Conservation (phyloP, 2,113 vertebrate species). For the Orcinus orca region DNA sequence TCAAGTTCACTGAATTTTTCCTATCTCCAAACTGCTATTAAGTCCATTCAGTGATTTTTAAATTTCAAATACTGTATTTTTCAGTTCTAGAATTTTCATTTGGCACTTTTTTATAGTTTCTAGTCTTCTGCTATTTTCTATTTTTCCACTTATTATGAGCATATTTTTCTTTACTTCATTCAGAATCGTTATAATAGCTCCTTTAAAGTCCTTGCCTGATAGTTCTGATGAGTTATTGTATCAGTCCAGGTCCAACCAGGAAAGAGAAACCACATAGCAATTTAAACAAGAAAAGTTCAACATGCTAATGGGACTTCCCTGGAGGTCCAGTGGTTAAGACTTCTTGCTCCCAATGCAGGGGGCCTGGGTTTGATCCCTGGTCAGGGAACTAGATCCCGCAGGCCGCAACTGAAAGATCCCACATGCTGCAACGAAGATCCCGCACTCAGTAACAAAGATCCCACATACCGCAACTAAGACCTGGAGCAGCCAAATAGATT, state of each 20-base stretch:
- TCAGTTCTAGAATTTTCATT: neutral
- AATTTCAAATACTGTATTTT: neutral
- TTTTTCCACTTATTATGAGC: neutral
- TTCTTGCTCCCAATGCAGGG: too few relatives aligned
- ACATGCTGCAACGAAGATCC: too few relatives aligned
- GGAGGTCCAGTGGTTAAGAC: too few relatives aligned
- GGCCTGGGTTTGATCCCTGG: too few relatives aligned
- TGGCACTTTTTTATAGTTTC: neutral
- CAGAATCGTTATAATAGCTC: neutral
- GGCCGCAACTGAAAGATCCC: too few relatives aligned
- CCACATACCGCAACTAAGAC: too few relatives aligned
- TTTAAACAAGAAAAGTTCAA: neutral
- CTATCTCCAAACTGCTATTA: neutral
- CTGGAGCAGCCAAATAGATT: too few relatives aligned
- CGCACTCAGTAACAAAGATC: too few relatives aligned
- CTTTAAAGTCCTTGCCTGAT: neutral
- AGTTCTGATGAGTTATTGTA: neutral
- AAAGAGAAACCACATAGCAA: neutral
- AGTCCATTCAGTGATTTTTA: neutral
- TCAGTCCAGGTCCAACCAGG: neutral
- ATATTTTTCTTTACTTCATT: neutral
- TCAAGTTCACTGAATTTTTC: neutral
- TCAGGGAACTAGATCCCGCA: too few relatives aligned
- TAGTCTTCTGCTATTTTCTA: neutral
- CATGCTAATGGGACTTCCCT: neutral